These are phyloP conservation scores for Gopherus flavomarginatus DNA, from an alignment of 2,113 vertebrate genomes.

Conservation along the genomic window DNA sequence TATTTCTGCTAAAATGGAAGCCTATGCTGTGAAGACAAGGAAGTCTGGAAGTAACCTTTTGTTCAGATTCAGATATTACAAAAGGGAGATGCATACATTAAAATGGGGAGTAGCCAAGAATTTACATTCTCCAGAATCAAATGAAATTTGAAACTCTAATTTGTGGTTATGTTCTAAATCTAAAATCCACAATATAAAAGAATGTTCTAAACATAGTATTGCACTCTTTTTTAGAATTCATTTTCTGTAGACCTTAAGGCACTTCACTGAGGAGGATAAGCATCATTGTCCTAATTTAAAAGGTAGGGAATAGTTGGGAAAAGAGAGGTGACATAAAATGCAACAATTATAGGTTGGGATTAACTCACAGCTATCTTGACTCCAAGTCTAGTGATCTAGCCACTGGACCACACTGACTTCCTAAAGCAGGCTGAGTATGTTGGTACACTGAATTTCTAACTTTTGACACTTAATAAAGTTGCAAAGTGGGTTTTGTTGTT, in stretches of 20 bases:
- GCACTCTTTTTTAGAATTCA: not conserved
- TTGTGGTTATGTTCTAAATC: not conserved
- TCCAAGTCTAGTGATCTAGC: not conserved
- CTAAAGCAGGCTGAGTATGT: not conserved
- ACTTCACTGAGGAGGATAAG: not conserved
- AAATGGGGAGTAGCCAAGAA: not conserved
- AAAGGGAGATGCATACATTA: not conserved
- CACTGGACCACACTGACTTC: not conserved
- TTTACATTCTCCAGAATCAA: not conserved
- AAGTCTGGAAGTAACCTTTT: not conserved
- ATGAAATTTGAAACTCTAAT: not conserved
- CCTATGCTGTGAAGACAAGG: not conserved
- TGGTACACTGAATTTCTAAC: not conserved
- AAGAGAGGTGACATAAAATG: not conserved
- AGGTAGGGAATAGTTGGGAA: not conserved
- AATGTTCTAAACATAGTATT: not conserved
- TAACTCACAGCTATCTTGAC: not conserved
- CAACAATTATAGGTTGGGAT: not conserved
- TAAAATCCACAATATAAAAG: not conserved
- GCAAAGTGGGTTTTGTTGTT: not conserved
- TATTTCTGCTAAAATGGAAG: not conserved
- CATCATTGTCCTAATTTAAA: not conserved
- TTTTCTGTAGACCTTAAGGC: not conserved
- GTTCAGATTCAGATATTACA: not conserved
- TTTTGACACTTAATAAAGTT: not conserved